These are phyloP conservation scores for Sebastes diaconus DNA, from an alignment of 2,797 vertebrate species.

Conservation along the genomic window DNA sequence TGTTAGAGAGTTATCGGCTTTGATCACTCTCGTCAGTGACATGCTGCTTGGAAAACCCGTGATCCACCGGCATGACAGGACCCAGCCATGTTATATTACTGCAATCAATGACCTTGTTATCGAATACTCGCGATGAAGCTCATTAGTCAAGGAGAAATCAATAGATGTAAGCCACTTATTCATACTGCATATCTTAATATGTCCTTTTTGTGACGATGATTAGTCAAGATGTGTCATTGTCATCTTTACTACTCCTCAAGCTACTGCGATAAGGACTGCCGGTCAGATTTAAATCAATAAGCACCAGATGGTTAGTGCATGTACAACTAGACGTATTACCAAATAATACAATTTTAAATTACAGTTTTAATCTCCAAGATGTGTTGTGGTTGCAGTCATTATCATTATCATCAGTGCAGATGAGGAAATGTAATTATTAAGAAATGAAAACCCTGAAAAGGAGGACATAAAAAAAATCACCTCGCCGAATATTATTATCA, in stretches of 20 bases:
- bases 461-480: slow-evolving; percentile 33
- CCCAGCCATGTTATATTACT: slow-evolving; percentile 70
- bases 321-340: background rate
- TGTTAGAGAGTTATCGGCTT: slow-evolving; percentile 52
- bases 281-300: slow-evolving; percentile 42
- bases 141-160: slow-evolving; percentile 74
- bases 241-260: slow-evolving; percentile 37
- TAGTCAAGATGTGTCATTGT: slow-evolving; percentile 70
- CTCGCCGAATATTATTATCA: slow-evolving; percentile 71
- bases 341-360: slow-evolving; percentile 39
- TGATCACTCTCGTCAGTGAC: slow-evolving; percentile 68
- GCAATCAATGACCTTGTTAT: slow-evolving; percentile 75
- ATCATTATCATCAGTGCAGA: slow-evolving; percentile 48
- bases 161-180: slow-evolving; percentile 66
- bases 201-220: slow-evolving; percentile 72
- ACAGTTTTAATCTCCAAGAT: slow-evolving; percentile 30
- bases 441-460: slow-evolving; percentile 33
- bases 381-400: slow-evolving; percentile 22
- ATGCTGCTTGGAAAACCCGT: slow-evolving; percentile 45
- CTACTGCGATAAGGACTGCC: slow-evolving; percentile 1
- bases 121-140: slow-evolving; percentile 75
- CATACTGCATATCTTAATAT: slow-evolving; percentile 74
- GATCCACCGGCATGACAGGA: slow-evolving; percentile 48
- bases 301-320: slow-evolving; percentile 31
- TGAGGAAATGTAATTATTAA: slow-evolving; percentile 55